Base-by-base conservation (phyloP, 2,797 vertebrate species). In the Schizopygopsis malacanthus region DNA sequence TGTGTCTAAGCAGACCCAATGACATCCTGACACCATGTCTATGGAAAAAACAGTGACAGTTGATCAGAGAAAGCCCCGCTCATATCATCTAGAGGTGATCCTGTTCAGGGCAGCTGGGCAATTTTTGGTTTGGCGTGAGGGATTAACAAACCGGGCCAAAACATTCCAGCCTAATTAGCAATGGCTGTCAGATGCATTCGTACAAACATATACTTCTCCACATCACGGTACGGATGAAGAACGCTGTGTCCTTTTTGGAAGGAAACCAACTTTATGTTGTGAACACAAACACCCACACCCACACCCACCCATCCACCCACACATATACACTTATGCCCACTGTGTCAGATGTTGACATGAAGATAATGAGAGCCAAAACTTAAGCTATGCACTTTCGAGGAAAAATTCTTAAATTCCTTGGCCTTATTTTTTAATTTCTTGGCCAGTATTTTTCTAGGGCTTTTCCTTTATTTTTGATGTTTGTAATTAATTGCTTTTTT, bases 141-240 rank as follows among this genome's bases (percentile, higher is more conserved):
- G 93, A 95, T 96, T 96, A 95, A 90, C 87, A 50, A 86, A 89
- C 89, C 90, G 33, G 85, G 92, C 92, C 92, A 87, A 90, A 93
- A 93, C 94, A 95, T 95, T 95, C 93, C 94, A 93, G 90, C 92
- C 93, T 95, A 95, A 96, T 95, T 95, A 95, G 92, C 87, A 84
- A 93, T 92, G 93, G 92, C 91, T 41, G 88, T 54, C 73, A 87
- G 73, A 86, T 81, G 79, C 78, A 43, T 50, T 69, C 18, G 67
- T 73, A 65, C 80, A 80, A 50, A 86, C 56, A 18, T 47, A 18
- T 47, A 76, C 61, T 59, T 7, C 83, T 76, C 41, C 69, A 84
- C 69, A 59, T 77, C 75, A 61, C 41, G 52, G 54, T 52, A 59
- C 43, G 41, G 28, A 56, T 15, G 63, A 71, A 79, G 79, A 85